phyloP scores from a whole-genome alignment of 2,113 vertebrate species.

The Ramphastos sulfuratus region DNA sequence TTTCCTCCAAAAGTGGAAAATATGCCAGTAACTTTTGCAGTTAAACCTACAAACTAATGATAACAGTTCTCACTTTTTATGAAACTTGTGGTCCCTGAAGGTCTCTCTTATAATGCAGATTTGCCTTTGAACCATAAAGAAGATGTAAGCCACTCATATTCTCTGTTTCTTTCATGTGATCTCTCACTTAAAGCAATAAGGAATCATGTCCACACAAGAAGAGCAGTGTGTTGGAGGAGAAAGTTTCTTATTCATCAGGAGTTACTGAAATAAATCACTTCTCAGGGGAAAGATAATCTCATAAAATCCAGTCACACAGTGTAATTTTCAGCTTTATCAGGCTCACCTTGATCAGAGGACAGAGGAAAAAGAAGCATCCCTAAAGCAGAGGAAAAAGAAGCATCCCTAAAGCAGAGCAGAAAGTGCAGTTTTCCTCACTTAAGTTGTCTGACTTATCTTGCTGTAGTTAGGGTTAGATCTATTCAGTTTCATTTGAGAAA shows the following conservation, averaged over 20 bases:
- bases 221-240: neutral
- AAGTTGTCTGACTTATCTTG: constrained; percentile 46
- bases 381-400: constrained; percentile 52
- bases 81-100: neutral
- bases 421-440: constrained; percentile 38
- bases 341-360: constrained; percentile 59
- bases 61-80: neutral
- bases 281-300: constrained; percentile 58
- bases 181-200: constrained; percentile 24
- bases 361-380: constrained; percentile 35
- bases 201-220: neutral
- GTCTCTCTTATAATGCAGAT: neutral
- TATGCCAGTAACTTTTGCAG: constrained; percentile 60
- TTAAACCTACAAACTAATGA: constrained; percentile 45
- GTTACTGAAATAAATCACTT: constrained; percentile 57
- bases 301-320: constrained; percentile 17
- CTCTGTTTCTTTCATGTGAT: neutral
- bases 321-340: constrained; percentile 59
- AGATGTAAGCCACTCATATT: neutral
- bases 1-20: constrained; percentile 62
- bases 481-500: constrained; percentile 45
- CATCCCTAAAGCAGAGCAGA: constrained; percentile 32
- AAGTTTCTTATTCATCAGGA: constrained; percentile 50
- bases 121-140: constrained; percentile 29
- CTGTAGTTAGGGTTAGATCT: constrained; percentile 46